These are phyloP conservation scores for Indri indri DNA, from an alignment of 2,113 vertebrate genomes.

Conservation along the genomic window DNA sequence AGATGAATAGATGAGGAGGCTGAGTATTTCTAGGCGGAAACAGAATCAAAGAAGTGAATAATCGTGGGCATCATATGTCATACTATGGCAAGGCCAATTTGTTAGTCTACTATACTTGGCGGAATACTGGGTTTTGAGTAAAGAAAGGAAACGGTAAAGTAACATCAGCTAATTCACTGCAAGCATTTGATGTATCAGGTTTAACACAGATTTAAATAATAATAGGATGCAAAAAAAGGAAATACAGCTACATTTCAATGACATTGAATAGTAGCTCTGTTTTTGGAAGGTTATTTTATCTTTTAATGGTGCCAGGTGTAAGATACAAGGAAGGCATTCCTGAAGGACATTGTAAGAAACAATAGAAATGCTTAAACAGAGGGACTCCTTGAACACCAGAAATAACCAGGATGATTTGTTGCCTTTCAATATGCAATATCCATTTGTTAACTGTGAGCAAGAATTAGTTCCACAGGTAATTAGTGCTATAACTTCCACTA, in stretches of 20 bases:
- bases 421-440: constrained; percentile 79
- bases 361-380: constrained; percentile 41
- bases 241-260: constrained; percentile 55
- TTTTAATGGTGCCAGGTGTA: constrained; percentile 62
- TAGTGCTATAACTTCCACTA: constrained; percentile 85
- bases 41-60: constrained; percentile 47
- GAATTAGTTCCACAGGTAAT: constrained; percentile 84
- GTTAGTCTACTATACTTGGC: background rate
- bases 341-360: constrained; percentile 67
- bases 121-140: constrained; percentile 63
- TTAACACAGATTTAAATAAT: constrained; percentile 70
- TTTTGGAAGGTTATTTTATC: constrained; percentile 67
- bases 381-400: constrained; percentile 46
- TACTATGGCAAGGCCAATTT: constrained; percentile 55
- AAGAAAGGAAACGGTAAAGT: constrained; percentile 60
- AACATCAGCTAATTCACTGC: constrained; percentile 23
- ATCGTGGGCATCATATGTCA: constrained; percentile 49
- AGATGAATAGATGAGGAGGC: constrained; percentile 50
- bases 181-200: constrained; percentile 53
- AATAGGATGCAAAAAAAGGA: constrained; percentile 54
- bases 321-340: constrained; percentile 43
- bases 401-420: constrained; percentile 78
- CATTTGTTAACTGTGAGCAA: constrained; percentile 79
- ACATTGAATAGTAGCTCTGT: constrained; percentile 61
- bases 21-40: constrained; percentile 44